Conservation (phyloP, 2,113 vertebrate species). For the Panurus biarmicus region DNA sequence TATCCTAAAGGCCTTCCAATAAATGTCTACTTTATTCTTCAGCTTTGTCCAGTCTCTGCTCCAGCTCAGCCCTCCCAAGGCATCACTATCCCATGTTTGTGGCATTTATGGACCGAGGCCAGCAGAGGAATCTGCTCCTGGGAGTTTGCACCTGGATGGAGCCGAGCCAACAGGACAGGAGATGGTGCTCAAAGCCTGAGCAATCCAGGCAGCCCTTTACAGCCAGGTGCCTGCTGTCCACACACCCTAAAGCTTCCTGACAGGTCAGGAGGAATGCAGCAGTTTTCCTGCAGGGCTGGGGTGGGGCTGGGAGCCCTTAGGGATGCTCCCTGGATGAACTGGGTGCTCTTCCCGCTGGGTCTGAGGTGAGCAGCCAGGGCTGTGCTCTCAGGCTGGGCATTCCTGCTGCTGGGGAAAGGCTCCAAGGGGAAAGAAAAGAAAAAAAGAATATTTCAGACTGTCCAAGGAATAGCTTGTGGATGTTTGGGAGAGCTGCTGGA, state of each 20-base stretch:
- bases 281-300: neutral
- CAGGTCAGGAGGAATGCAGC: neutral
- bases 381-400: neutral
- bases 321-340: neutral
- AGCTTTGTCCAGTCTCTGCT: no score
- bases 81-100: neutral
- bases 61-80: no score
- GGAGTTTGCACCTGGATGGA: neutral
- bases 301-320: neutral
- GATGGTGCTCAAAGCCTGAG: constrained; percentile 35
- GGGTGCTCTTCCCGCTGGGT: neutral
- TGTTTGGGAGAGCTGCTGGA: neutral
- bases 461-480: neutral
- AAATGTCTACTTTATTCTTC: no score
- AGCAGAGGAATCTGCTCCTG: neutral
- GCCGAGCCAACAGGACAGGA: constrained; percentile 28
- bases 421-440: neutral
- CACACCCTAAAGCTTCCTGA: neutral
- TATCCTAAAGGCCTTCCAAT: no score
- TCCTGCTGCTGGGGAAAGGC: neutral
- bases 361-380: neutral
- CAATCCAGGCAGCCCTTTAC: neutral
- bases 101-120: neutral
- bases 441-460: neutral
- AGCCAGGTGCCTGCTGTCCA: neutral